Base-by-base conservation (phyloP, 2,797 vertebrate genomes). In the Sebastes iracundus region DNA sequence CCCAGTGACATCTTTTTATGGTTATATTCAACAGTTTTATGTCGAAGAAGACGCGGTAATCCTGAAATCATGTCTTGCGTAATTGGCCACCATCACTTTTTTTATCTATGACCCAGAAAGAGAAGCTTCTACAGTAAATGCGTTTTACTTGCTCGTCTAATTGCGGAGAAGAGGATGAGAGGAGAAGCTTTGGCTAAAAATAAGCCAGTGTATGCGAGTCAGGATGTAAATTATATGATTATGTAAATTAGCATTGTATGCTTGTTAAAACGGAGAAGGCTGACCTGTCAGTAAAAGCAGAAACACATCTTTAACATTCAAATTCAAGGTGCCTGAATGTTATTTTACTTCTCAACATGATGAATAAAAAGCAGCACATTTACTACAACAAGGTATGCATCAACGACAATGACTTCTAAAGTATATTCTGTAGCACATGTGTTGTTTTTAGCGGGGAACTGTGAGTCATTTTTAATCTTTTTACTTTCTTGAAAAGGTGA, bases 81-180 rank as follows among this genome's bases (percentile, higher is more conserved):
- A 89, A 90, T 84, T 81, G 71, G 72, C 71, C 55, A 58, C 63
- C 38, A 62, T 80, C 78, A 75, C 55, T 68, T 80, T 82, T 88
- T 88, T 77, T 23, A 55, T 89, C 74, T 77, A 35, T 82, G 90
- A 85, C 82, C 85, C 73, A 85, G 82, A 90, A 84, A 88, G 73
- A 83, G 70, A 86, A 58, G 68, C 83, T 87, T 72, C 60, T 61
- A 83, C 55, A 60, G 62, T 78, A 78, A 88, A 83, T 79, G 80
- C 71, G 55, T 86, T 86, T 90, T 81, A 78, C 62, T 80, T 63
- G 65, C 83, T 91, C 77, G 27, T 87, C 69, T 89, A 83, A 85
- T 66, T 84, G 72, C 77, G 66, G 49, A 79, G 69, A 82, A 38
- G 20, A 42, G 49, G 69, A 87, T 72, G 65, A 85, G 73, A 80